A percentile compares a stretch with the other conserved stretches of the same genome.
Evolutionary conservation across 2,797 vertebrate genomes (phyloP).

Genomic region (Percopsis omiscomaycus): DNA sequence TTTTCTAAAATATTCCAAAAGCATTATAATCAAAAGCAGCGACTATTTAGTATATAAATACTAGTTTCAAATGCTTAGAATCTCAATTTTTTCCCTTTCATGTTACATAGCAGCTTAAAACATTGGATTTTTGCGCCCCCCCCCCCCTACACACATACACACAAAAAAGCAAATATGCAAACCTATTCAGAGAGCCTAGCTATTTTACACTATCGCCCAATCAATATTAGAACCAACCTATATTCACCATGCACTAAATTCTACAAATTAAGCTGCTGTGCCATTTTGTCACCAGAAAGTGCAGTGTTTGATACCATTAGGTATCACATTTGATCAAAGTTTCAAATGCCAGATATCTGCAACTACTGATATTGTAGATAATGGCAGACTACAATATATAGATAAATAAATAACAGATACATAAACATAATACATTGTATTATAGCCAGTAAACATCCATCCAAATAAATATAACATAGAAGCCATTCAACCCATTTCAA

Average conservation of each 20-base stretch:
- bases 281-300: constrained; percentile 55
- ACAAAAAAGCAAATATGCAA: constrained; percentile 40
- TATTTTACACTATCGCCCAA: constrained; percentile 49
- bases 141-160: background rate
- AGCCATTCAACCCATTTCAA: constrained; percentile 21
- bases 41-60: constrained; percentile 1
- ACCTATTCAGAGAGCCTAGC: constrained; percentile 37
- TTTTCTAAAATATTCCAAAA: constrained; percentile 44
- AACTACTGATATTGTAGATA: constrained; percentile 41
- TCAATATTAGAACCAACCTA: constrained; percentile 41
- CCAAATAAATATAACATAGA: constrained; percentile 45
- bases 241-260: constrained; percentile 64
- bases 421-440: constrained; percentile 49
- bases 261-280: constrained; percentile 56
- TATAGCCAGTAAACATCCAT: constrained; percentile 21
- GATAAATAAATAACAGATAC: constrained; percentile 51
- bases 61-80: constrained; percentile 36
- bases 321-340: constrained; percentile 55
- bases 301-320: constrained; percentile 43
- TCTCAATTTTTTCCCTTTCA: constrained; percentile 27
- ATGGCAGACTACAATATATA: constrained; percentile 28
- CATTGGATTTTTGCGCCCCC: too few species aligned
- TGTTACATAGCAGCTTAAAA: constrained; percentile 32
- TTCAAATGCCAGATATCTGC: constrained; percentile 43
- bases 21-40: constrained; percentile 40